Evolutionary conservation across 2,113 vertebrate genomes (phyloP), one percentile per base, ranked within the genome.

Genomic region (Zingel zingel): DNA sequence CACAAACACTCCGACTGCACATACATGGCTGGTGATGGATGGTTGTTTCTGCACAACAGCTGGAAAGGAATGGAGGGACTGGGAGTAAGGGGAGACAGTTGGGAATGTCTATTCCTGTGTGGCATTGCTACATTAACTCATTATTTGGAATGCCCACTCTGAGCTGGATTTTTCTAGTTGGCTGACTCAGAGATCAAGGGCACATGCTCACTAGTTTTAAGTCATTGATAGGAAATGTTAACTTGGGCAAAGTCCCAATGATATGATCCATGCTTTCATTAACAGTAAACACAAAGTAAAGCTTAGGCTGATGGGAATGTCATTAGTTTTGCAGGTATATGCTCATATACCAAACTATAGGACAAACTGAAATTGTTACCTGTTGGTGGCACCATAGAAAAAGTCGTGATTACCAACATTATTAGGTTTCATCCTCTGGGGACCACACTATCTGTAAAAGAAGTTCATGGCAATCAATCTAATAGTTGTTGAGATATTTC

Each of bases 11-110:
- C 1, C 3, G 54, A 13, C 57, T 71, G 57, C 74, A 80, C 36
- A 73, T 88, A 43, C 39, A 81, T 56, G 48, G 68, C 73, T 43
- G 9, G 48, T 86, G 88, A 89, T 83, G 81, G 81, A 88, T 83
- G 79, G 71, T 70, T 53, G 56, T 61, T 80, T 84, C 58, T 65
- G 74, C 61, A 59, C 85, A 90, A 90, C 84, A 90, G 84, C 88
- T 82, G 80, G 82, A 74, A 61, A 80, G 50, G 74, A 80, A 53
- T 54, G 48, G 16, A 39, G 64, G 30, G 64, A 47, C 66, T 74
- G 75, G 75, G 84, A 88, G 78, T 56, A 16, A 25, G 79, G 56
- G 59, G 54, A 78, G 73, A 64, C 85, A 62, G 57, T 64, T 47
- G 84, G 71, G 72, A 75, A 65, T 30, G 57, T 86, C 81, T 87